Base-by-base conservation (phyloP, 2,888 invertebrate species). In the Drosophila eohydei region DNA sequence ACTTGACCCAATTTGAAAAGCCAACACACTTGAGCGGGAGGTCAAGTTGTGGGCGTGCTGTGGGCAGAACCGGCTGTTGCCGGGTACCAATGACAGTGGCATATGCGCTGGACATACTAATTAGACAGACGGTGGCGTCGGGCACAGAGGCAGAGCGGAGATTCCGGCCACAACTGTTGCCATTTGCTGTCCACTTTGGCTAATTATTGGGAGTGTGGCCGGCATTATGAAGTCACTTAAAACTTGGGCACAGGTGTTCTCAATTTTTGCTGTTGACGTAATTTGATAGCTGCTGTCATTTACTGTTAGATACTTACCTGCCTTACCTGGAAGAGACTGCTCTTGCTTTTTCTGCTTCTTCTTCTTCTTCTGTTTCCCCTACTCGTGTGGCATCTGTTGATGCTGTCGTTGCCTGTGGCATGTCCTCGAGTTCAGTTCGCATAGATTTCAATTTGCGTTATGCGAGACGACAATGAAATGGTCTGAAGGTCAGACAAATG, bases 1-100 rank as follows among this genome's bases (percentile, higher is more conserved):
- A 83, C 88, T 84, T 88, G 86, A 84, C 84, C 88, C 81, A 88
- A 88, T 88, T 84, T 67, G 56, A 50, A 21, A 56, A 60, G 65
- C 75, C 62, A 63, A 76, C 64, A 71, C 58, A 64, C 61, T 75
- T 46, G 43, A 71, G 60, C 41, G 28, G 51, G 60, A 84, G 83
- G 83, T 84, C 84, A 80, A 32, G 71, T 21, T 40, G 36, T 44
- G 7, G 30, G 60, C 36, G 36, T 30, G 26, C 2, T n/a, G n/a
- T 0, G 40, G 26, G 14, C 0, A 50, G 28, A 3, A n/a, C 52
- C 36, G 50, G 68, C 4, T 40, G n/a, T 28, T 28, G n/a, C 4
- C 8, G 8, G 32, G 3, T n/a, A 62, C 62, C 67, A 74, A 79
- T 71, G 79, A 46, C 79, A 67, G 51, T 32, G 58, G 4, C 67